Percentiles rank a stretch among this genome's conserved stretches.
Evolutionary conservation across 2,797 vertebrate species (phyloP).

Genomic region (Phrynocephalus forsythii): DNA sequence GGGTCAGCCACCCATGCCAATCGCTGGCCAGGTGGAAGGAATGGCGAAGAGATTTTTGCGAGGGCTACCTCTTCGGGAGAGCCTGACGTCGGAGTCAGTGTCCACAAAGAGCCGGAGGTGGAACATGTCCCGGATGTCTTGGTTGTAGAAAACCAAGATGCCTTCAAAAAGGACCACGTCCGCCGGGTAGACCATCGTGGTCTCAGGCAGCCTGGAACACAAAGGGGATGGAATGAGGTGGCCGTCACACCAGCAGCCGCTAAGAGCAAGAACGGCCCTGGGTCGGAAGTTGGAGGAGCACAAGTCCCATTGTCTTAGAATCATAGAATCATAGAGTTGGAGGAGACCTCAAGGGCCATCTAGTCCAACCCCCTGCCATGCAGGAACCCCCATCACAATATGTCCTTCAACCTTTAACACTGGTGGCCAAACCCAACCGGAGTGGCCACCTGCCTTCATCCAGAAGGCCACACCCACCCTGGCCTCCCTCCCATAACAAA

Average conservation of each 20-base stretch:
- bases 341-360: too few species aligned
- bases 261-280: not conserved
- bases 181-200: conserved; percentile 90
- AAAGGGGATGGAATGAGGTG: not conserved
- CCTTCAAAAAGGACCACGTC: conserved; percentile 96
- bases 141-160: conserved; percentile 95
- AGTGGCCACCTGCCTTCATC: too few species aligned
- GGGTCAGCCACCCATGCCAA: too few species aligned
- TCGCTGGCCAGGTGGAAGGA: too few species aligned
- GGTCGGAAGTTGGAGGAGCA: not conserved
- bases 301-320: not conserved
- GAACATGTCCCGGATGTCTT: conserved; percentile 95
- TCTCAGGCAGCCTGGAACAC: conserved; percentile 84
- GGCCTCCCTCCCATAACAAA: too few species aligned
- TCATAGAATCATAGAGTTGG: too few species aligned
- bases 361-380: too few species aligned
- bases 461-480: too few species aligned
- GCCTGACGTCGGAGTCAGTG: conserved; percentile 93
- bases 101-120: conserved; percentile 98
- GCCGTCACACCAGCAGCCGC: not conserved
- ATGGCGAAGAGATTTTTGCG: too few species aligned
- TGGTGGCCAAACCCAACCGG: too few species aligned
- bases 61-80: conserved; percentile 89
- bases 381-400: too few species aligned
- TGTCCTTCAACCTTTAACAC: too few species aligned